Base-by-base conservation (phyloP, 2,797 vertebrate species). In the Balearica regulorum region DNA sequence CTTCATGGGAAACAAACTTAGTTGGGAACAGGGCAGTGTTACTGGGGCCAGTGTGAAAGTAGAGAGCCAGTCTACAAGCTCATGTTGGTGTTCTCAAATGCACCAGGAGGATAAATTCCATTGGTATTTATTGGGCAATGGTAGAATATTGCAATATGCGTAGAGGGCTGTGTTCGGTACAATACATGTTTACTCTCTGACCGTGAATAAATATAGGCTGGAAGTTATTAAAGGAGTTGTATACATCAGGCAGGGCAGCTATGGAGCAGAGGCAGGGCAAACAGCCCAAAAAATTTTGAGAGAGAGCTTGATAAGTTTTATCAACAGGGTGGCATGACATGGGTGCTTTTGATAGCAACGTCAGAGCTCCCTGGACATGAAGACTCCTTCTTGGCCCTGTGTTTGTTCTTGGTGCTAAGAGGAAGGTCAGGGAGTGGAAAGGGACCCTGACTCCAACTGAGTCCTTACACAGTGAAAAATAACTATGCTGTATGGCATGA, bases 261-360 rank as follows among this genome's bases (percentile, higher is more conserved):
- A 2, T 53, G 44, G 28, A 90, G 64, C 66, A 92, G 62, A 76
- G 57, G 33, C n/a, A 57, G 57, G 87, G 61, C 65, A 96, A 94
- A 69, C 17, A 82, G 89, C 75, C 51, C n/a, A 48, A 62, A 82
- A 77, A 35, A 2, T 22, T 84, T 51, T 48, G 33, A 89, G 72
- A 82, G 46, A 2, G 48, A 14, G 37, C 49, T 83, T 81, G 94
- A 57, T 96, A 93, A 89, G 26, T 28, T 85, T 91, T 96, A 87
- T 94, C 81, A 87, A 39, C n/a, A 83, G 71, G 4, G 49, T 83
- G 29, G 21, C 71, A 80, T 60, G 57, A 81, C 4, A 0, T 68
- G 71, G 60, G 68, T 91, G 54, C n/a, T 92, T 91, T 84, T 79
- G 84, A 91, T 81, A 96, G 71, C 53, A 68, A 21, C 28, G 37